Percentiles rank a stretch among this genome's conserved stretches.
phyloP scores from a whole-genome alignment of 2,797 vertebrate species.

The Hoplostethus mediterraneus region DNA sequence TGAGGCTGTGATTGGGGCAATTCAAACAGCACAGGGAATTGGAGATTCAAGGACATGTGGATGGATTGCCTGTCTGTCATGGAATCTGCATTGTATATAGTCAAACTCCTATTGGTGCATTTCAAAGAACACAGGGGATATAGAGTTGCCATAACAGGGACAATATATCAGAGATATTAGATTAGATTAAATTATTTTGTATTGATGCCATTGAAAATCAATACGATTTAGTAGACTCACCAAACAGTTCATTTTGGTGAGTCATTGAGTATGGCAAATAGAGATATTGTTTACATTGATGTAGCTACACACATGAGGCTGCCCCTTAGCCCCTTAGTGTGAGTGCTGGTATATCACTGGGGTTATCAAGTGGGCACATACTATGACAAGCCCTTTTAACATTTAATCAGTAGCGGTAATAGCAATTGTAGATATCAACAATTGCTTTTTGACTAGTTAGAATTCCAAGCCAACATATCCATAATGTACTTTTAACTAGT shows the following conservation, averaged over 20 bases:
- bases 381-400: too few relatives aligned
- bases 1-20: slow-evolving; percentile 59
- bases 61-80: slow-evolving; percentile 57
- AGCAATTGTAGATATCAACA: too few relatives aligned
- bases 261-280: slow-evolving; percentile 48
- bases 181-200: slow-evolving; percentile 21
- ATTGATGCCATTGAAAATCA: slow-evolving; percentile 54
- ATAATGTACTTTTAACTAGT: too few relatives aligned
- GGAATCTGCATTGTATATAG: slow-evolving; percentile 32
- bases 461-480: too few relatives aligned
- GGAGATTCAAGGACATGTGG: slow-evolving; percentile 48
- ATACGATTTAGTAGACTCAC: slow-evolving; percentile 41
- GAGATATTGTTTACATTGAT: neutral
- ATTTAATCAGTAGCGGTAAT: too few relatives aligned
- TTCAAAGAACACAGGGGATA: slow-evolving; percentile 51
- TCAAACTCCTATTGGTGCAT: slow-evolving; percentile 43
- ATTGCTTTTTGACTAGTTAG: too few relatives aligned
- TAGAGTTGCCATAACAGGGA: slow-evolving; percentile 33
- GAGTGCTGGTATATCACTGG: too few relatives aligned
- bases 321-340: too few relatives aligned
- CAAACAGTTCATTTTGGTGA: slow-evolving; percentile 38
- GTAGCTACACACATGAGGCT: too few relatives aligned
- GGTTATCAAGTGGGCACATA: too few relatives aligned
- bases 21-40: slow-evolving; percentile 50
- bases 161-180: slow-evolving; percentile 37